Base-by-base conservation (phyloP, 2,797 vertebrate species). In the Graptemys geographica region DNA sequence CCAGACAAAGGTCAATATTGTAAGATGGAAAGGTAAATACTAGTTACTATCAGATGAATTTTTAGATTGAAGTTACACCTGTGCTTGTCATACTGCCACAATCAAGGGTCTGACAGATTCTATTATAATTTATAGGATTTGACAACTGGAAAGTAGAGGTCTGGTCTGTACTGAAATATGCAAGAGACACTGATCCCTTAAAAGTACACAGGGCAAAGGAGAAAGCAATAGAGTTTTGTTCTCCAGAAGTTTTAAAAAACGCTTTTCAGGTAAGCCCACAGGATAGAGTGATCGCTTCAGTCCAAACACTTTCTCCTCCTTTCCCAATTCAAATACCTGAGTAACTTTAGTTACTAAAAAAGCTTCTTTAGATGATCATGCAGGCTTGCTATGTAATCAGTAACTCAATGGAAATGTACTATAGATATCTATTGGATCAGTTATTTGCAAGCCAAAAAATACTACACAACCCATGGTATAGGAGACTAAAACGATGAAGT, bases 201-300 rank as follows among this genome's bases (percentile, higher is more conserved):
- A 23, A 6, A 27, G 11, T 74, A 12, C 11, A 44, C 21, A 74
- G 23, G 37, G 23, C 37, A 11, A 74, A 44, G 23, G 69, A 74
- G 41, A 44, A 74, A 41, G 12, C 69, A 41, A 72, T 18, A 72
- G 65, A 41, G 33, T n/a, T 65, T 91, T 90, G 79, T 69, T 85
- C 92, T 91, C 1, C 0, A 41, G 86, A 96, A 93, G 80, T 86
- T 95, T 69, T 85, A 95, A 88, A 96, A 62, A 86, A 79, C 84
- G 92, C 84, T 62, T 96, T 96, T 94, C 62, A 96, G 85, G 76
- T 81, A 97, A 96, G 94, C 21, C 0, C 88, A 55, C 53, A 65
- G 76, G 72, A 69, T 88, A 59, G 94, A 95, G 93, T 90, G 92
- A 96, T 97, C 90, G 83, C 88, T 94, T 90, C 83, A 96, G 96